Evolutionary conservation across 23 tunicate genomes (phyloP).

Genomic region (Phallusia fumigata): DNA sequence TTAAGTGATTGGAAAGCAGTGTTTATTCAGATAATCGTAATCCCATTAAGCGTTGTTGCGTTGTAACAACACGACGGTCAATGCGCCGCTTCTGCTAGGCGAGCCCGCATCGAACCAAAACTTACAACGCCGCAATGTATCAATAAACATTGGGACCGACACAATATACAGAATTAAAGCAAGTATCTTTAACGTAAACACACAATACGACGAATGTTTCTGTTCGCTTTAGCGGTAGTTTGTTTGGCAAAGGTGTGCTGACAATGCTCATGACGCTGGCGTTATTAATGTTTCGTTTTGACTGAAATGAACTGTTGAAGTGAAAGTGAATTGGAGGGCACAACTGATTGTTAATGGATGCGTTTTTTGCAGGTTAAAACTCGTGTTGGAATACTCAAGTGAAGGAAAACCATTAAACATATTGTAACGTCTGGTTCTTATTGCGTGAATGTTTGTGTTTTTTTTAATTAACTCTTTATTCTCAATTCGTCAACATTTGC

Average conservation of each 20-base stretch:
- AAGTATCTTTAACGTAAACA: background rate
- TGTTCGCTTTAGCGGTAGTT: background rate
- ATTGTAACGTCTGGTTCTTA: too few species aligned
- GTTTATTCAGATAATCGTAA: background rate
- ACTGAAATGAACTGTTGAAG: too few species aligned
- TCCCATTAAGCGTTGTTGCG: background rate
- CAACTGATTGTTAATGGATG: too few species aligned
- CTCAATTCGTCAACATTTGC: too few species aligned
- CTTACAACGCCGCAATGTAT: background rate
- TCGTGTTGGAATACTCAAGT: too few species aligned
- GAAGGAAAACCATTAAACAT: too few species aligned
- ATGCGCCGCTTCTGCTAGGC: background rate
- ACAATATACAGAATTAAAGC: background rate
- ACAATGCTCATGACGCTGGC: background rate
- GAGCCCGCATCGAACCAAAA: background rate
- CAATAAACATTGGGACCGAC: background rate
- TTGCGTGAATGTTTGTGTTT: too few species aligned
- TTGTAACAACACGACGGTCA: background rate
- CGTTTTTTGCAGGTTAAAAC: too few species aligned
- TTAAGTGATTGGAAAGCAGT: background rate
- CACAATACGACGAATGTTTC: background rate
- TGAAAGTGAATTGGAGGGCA: too few species aligned
- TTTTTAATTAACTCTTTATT: too few species aligned
- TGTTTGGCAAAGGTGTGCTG: background rate
- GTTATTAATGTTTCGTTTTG: too few species aligned